phyloP scores from a whole-genome alignment of 2,888 invertebrate species.

The Atethmia centrago region DNA sequence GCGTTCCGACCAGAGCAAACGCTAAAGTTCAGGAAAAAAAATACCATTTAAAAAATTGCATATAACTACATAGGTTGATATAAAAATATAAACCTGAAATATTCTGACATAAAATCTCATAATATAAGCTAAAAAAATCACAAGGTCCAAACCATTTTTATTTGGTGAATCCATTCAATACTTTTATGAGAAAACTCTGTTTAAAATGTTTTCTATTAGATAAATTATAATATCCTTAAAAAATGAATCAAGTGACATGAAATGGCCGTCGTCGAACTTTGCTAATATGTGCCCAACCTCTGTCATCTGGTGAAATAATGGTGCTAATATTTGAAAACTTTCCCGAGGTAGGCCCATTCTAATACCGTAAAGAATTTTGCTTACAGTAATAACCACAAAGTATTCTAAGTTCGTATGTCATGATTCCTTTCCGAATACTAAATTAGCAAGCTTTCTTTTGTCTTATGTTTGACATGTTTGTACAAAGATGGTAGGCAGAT shows the following conservation, averaged over 20 bases:
- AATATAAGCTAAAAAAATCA: background rate
- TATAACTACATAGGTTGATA: background rate
- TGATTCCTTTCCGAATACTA: conserved; percentile 68
- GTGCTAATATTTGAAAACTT: conserved; percentile 90
- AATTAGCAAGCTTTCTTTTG: conserved; percentile 53
- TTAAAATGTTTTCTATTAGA: conserved; percentile 53
- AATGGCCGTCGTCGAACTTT: conserved; percentile 84
- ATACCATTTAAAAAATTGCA: background rate
- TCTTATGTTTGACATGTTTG: conserved; percentile 39
- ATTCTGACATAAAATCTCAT: background rate
- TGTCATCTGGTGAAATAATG: conserved; percentile 90
- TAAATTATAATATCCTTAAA: conserved; percentile 72
- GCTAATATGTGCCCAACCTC: conserved; percentile 90
- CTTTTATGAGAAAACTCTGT: conserved; percentile 11
- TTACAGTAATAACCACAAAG: conserved; percentile 80
- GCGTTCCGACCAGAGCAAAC: background rate
- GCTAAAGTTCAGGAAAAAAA: background rate
- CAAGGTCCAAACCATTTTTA: background rate
- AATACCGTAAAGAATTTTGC: conserved; percentile 86
- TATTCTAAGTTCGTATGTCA: conserved; percentile 79
- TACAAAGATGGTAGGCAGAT: conserved; percentile 30
- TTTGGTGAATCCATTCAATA: background rate
- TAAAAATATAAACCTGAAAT: background rate
- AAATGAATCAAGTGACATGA: conserved; percentile 83
- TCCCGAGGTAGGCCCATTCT: conserved; percentile 82